phyloP scores from a whole-genome alignment of 1,140 invertebrate genomes.

The Aphidius gifuensis region DNA sequence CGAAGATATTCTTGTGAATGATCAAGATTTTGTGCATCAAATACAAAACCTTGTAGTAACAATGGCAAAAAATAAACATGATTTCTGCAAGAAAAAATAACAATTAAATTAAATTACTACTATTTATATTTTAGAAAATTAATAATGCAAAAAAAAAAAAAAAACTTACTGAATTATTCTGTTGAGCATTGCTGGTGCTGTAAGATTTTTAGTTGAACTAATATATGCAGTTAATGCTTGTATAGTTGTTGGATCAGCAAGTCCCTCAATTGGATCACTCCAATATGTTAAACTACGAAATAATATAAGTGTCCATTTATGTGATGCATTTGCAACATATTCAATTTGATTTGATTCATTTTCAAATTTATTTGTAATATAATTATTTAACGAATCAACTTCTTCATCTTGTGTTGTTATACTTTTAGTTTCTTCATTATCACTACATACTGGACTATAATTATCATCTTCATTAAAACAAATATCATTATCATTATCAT shows the following conservation, averaged over 20 bases:
- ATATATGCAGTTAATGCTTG: constrained; percentile 43
- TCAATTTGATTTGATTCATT: constrained; percentile 23
- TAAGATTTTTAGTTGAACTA: constrained; percentile 34
- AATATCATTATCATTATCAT: constrained; percentile 31
- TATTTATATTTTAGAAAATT: neutral
- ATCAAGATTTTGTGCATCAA: constrained; percentile 41
- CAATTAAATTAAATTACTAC: constrained; percentile 12
- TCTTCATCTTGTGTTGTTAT: constrained; percentile 31
- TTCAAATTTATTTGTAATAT: constrained; percentile 26
- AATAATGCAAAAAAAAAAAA: constrained; percentile 1
- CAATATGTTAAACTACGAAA: constrained; percentile 39
- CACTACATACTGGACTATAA: constrained; percentile 51
- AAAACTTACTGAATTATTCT: constrained; percentile 41
- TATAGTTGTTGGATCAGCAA: constrained; percentile 44
- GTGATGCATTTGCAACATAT: constrained; percentile 25
- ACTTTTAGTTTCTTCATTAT: constrained; percentile 38
- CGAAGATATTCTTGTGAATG: constrained; percentile 36
- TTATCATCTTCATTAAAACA: constrained; percentile 36
- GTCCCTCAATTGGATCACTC: constrained; percentile 36
- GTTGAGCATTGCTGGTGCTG: constrained; percentile 38
- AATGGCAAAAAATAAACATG: constrained; percentile 41
- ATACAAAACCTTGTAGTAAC: constrained; percentile 47
- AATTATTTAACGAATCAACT: constrained; percentile 38
- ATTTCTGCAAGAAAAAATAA: constrained; percentile 36
- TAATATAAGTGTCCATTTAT: constrained; percentile 37